Base-by-base conservation (phyloP, 92 coral and sea anemone genomes). In the Parazoanthus swiftii region DNA sequence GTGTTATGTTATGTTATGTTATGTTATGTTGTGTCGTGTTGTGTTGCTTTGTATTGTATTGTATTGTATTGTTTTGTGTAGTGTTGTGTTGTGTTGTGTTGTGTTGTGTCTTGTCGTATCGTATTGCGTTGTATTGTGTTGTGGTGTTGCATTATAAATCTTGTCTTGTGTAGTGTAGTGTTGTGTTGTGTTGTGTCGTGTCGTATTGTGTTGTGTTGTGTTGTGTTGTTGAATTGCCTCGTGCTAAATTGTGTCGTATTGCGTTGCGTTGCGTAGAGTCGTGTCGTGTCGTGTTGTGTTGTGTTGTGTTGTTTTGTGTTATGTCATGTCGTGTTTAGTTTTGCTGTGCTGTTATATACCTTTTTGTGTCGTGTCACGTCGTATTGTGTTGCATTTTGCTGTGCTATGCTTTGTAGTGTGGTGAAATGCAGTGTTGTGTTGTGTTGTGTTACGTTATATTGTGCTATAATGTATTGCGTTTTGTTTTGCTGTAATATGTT, bases 91-190 rank as follows among this genome's bases (percentile, higher is more conserved):
- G 37, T 79, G 66, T 48, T n/a, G 10, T 81, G 74, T 54, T 25
- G 36, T 56, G 71, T 54, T 51, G 11, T 51, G 44, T 25, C 1
- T 21, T 82, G 77, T 63, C 2, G 54, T 82, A 29, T 15, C 2
- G 67, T n/a, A n/a, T n/a, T n/a, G n/a, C n/a, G n/a, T n/a, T n/a
- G n/a, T n/a, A n/a, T n/a, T n/a, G n/a, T n/a, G n/a, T n/a, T n/a
- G n/a, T n/a, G n/a, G n/a, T n/a, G n/a, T n/a, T n/a, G n/a, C n/a
- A n/a, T n/a, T n/a, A n/a, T n/a, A n/a, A n/a, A n/a, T n/a, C n/a
- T n/a, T n/a, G n/a, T 86, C 29, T 26, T 29, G 20, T 85, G 70
- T 48, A 8, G 13, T 85, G 88, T 74, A 20, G 59, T 85, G 37
- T 36, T 8, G 26, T 73, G 46, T 4, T 8, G 43, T 73, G 44